Base-by-base conservation (phyloP, 2,113 vertebrate genomes). In the Bufo bufo region DNA sequence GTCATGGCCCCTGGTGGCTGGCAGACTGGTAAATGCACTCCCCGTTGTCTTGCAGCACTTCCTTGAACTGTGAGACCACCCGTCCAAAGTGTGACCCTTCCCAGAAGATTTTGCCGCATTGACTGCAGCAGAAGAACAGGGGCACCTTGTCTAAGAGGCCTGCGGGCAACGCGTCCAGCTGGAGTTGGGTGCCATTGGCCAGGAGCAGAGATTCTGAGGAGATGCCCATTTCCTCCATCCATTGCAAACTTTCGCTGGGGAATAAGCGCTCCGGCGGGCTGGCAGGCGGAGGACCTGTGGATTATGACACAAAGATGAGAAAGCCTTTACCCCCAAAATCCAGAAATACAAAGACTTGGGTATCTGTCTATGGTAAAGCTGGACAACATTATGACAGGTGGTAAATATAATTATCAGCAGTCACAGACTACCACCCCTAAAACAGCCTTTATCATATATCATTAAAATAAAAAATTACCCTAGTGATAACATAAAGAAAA, bases 81-180 rank as follows among this genome's bases (percentile, higher is more conserved):
- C 91, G 94, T 59, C 92, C 92, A 7, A 95, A 97, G 91, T 97
- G 97, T 7, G 97, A 96, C 4, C 96, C 97, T 84, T 97, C 97
- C 96, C 98, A 98, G 93, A 98, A 98, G 59, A 98, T 95, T 86
- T 97, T 97, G 85, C 97, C 96, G 0, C 97, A 98, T 85, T 77
- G 86, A 1, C 91, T 92, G 91, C 97, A 97, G 91, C 96, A 95
- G 79, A 95, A 97, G 92, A 94, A 95, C 90, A 94, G 93, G 0
- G 93, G 75, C 0, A 95, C 93, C 83, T 91, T 94, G 58, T 90
- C 90, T 84, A 97, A 93, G 65, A 97, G 88, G 0, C 93, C 94
- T 0, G 85, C 90, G 0, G 95, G 96, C 49, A 97, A 90, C 0
- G 92, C 78, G 1, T 93, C 59, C 1, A 96, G 92, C 94, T 96